Percentiles rank a stretch among this genome's conserved stretches.
Conservation (phyloP, 2,888 invertebrate genomes). For the Ceriagrion tenellum region DNA sequence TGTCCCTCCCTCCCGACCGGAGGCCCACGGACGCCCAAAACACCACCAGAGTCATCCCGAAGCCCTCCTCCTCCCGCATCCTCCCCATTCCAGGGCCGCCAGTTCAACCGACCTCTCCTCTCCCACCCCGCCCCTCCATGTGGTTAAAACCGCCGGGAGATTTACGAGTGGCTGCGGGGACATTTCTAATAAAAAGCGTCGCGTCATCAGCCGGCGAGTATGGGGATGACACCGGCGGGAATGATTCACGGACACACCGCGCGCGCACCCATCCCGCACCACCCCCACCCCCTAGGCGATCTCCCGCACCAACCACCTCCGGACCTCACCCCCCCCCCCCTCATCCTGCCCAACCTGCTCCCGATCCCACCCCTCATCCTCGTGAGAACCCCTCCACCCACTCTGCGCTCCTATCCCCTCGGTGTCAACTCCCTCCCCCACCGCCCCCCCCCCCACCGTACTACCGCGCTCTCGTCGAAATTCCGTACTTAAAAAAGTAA, state of each 20-base stretch:
- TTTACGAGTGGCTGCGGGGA: conserved; percentile 65
- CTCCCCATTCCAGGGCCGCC: neutral
- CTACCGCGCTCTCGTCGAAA: neutral
- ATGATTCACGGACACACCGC: conserved; percentile 62
- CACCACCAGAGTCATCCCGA: neutral
- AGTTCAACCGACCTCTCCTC: neutral
- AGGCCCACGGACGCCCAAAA: neutral
- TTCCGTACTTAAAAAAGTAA: conserved; percentile 12
- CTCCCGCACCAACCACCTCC: conserved; percentile 28
- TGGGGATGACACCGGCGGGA: conserved; percentile 64
- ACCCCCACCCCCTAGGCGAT: no score
- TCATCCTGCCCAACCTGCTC: neutral
- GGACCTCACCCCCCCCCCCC: neutral
- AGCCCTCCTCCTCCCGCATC: neutral
- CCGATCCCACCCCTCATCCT: neutral
- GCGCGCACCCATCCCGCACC: neutral
- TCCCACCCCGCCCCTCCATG: conserved; percentile 9
- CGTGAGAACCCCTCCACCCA: neutral
- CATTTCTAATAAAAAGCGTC: conserved; percentile 68
- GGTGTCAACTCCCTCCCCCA: neutral
- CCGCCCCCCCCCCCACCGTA: neutral
- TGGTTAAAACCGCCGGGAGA: conserved; percentile 65
- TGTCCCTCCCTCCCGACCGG: neutral
- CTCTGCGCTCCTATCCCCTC: neutral
- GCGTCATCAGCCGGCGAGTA: conserved; percentile 66